Evolutionary conservation across 2,113 vertebrate genomes (phyloP), one percentile per base, ranked within the genome.

Genomic region (Pygoscelis adeliae): DNA sequence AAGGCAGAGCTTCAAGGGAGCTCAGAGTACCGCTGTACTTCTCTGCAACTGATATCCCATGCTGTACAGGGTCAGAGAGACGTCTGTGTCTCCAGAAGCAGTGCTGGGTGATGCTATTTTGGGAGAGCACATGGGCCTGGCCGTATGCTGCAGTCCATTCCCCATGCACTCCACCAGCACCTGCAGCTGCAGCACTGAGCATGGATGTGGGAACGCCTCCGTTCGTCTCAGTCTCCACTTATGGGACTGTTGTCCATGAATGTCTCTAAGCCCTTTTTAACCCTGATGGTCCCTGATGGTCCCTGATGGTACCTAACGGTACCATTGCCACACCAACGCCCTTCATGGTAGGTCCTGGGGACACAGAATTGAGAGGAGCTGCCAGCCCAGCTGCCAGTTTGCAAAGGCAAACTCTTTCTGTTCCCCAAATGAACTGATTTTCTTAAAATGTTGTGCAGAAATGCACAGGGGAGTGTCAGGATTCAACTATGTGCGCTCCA

Each of bases 121-220:
- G 71, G 76, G 58, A n/a, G 27, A n/a, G 42, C 30, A 40, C 52
- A 5, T 3, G 49, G 22, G n/a, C 26, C 76, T 47, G 92, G 34
- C 52, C 3, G 0, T 44, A 5, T 5, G 44, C 84, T 36, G 50
- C 46, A 46, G 4, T 1, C 19, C 19, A 0, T 10, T 13, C 29
- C 22, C 63, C 12, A 0, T 1, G 29, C 9, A 4, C 7, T 49
- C 44, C 78, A 44, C 5, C 69, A n/a, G 47, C 67, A 22, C 27
- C 52, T 30, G 49, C 38, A 61, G 8, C 62, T 26, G 29, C 50
- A 29, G 69, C 27, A 12, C 52, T 17, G 27, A 11, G 38, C 13
- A 4, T 0, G 40, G 46, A 2, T 0, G 2, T 13, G 73, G 77
- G 38, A 52, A 23, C 1, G 4, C 0, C 26, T 13, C 44, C 17